Conservation (phyloP, 2,888 invertebrate genomes). For the Ommatoiulus sabulosus region DNA sequence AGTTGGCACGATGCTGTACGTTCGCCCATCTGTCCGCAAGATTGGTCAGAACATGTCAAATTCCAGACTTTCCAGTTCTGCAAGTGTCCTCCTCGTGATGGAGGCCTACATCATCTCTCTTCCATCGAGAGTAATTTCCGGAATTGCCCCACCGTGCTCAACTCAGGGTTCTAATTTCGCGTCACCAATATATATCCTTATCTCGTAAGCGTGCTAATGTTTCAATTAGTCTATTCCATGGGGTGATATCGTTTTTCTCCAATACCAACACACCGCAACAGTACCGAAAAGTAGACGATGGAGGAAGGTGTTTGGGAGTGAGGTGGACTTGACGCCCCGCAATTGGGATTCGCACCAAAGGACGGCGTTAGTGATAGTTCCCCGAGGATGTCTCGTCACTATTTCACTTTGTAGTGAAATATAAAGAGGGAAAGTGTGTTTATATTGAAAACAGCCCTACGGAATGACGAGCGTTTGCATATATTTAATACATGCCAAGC, state of each 20-base stretch:
- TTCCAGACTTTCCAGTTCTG: too few relatives aligned
- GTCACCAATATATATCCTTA: neutral
- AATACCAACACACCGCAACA: neutral
- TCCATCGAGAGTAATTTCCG: too few relatives aligned
- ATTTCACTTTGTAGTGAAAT: conserved; percentile 25
- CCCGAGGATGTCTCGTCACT: conserved; percentile 13
- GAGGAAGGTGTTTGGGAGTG: neutral
- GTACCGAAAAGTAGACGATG: neutral
- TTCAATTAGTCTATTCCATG: conserved; percentile 25
- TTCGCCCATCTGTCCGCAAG: too few relatives aligned
- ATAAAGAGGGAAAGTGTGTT: neutral
- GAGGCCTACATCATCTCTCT: too few relatives aligned
- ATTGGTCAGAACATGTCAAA: too few relatives aligned
- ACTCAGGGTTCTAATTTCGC: neutral
- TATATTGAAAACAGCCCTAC: conserved; percentile 26
- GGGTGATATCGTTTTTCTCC: conserved; percentile 26
- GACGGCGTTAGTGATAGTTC: conserved; percentile 36
- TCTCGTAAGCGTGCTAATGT: neutral
- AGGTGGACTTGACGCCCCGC: neutral
- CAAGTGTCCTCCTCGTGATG: too few relatives aligned
- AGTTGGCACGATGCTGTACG: too few relatives aligned
- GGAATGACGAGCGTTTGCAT: conserved; percentile 36
- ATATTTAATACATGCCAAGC: conserved; percentile 5
- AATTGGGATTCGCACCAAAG: conserved; percentile 32
- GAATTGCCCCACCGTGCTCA: neutral